Percentiles rank a stretch among this genome's conserved stretches.
Evolutionary conservation across 1,140 invertebrate species (phyloP).

Genomic region (Psilanteris sp.): DNA sequence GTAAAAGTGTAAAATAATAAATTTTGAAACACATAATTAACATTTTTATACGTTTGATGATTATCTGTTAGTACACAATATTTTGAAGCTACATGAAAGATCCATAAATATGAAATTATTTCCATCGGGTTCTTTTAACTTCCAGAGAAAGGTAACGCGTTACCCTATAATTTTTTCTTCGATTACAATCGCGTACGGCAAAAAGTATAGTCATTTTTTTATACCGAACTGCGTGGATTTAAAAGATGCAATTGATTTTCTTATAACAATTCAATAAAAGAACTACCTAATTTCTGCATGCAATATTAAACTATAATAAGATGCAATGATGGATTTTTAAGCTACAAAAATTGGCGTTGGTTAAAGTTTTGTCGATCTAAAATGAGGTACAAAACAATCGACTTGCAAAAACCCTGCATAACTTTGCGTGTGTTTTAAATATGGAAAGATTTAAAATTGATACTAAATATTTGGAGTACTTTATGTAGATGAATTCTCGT

Average conservation of each 20-base stretch:
- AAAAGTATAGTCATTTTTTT: conserved; percentile 17
- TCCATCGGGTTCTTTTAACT: neutral
- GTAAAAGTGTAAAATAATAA: no score
- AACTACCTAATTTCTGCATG: no score
- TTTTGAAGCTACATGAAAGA: neutral
- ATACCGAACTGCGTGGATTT: neutral
- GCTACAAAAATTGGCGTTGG: no score
- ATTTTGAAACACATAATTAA: no score
- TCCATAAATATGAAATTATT: conserved; percentile 2
- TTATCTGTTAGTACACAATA: neutral
- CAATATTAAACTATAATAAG: no score
- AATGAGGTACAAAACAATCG: neutral
- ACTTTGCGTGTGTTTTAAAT: no score
- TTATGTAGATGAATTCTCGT: conserved; percentile 3
- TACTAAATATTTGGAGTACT: conserved; percentile 1
- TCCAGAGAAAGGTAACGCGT: conserved; percentile 5
- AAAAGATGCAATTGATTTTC: no score
- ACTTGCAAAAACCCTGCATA: no score
- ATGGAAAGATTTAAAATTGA: conserved; percentile 1
- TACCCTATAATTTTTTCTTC: conserved; percentile 31
- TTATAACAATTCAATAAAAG: no score
- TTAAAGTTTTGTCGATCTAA: no score
- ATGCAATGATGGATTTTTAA: no score
- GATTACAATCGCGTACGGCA: conserved; percentile 13
- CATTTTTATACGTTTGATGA: no score